A percentile compares a stretch with the other conserved stretches of the same genome.
Evolutionary conservation across 2,888 invertebrate genomes (phyloP).

Genomic region (Platerodrilus igneus): DNA sequence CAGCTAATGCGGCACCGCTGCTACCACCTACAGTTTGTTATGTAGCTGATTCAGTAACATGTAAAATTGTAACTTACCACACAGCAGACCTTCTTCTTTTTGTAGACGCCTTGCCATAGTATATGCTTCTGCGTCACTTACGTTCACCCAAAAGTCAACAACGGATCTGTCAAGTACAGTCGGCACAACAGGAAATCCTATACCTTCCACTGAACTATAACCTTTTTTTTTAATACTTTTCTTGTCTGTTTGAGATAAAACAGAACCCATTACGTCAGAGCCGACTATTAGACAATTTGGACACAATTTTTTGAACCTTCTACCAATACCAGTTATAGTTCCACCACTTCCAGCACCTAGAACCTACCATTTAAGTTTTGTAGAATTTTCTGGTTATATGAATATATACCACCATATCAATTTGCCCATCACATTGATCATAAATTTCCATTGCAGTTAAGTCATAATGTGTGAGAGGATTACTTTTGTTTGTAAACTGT

Average conservation of each 20-base stretch:
- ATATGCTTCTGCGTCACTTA: conserved; percentile 73
- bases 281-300: conserved; percentile 75
- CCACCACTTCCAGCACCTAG: conserved; percentile 93
- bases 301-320: conserved; percentile 77
- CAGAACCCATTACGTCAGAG: conserved; percentile 89
- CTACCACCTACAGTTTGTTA: conserved; percentile 54
- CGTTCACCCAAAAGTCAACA: conserved; percentile 87
- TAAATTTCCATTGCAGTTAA: no score
- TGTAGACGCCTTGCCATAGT: conserved; percentile 82
- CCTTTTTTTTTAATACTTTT: conserved; percentile 67
- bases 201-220: conserved; percentile 82
- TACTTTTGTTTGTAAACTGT: no score
- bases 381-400: no score
- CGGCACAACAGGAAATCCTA: conserved; percentile 95
- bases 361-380: no score
- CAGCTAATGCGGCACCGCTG: conserved; percentile 77
- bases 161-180: conserved; percentile 75
- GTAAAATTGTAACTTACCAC: conserved; percentile 53
- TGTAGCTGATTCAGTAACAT: no score
- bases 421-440: no score
- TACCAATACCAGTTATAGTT: conserved; percentile 87
- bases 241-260: conserved; percentile 75
- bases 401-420: no score
- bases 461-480: no score
- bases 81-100: conserved; percentile 85